phyloP scores from a whole-genome alignment of 2,888 invertebrate genomes.

The Epinotia bilunana region DNA sequence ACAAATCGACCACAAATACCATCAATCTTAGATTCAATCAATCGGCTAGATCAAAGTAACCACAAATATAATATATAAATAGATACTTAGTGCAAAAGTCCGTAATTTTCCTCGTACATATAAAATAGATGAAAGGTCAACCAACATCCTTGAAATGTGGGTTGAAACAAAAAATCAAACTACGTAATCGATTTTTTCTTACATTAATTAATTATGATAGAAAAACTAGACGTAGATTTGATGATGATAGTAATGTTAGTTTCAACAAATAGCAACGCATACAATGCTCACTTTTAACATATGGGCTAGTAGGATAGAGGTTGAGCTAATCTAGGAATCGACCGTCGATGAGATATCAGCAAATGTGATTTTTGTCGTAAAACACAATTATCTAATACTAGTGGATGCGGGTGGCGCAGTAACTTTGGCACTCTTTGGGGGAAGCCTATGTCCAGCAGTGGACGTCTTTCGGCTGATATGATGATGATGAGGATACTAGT shows the following conservation, averaged over 20 bases:
- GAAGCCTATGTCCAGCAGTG: no score
- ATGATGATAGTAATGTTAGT: neutral
- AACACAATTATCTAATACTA: no score
- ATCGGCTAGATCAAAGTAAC: slow-evolving; percentile 15
- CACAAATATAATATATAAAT: neutral
- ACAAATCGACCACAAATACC: slow-evolving; percentile 12
- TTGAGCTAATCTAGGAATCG: no score
- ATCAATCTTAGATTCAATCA: slow-evolving; percentile 23
- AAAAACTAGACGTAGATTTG: slow-evolving; percentile 13
- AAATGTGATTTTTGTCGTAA: no score
- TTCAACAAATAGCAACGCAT: no score
- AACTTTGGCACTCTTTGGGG: no score
- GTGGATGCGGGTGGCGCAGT: no score
- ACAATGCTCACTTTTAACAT: neutral
- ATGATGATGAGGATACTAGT: no score
- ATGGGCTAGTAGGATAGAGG: no score
- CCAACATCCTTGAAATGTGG: slow-evolving; percentile 8
- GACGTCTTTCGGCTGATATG: no score
- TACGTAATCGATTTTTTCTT: neutral
- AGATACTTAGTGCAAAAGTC: neutral
- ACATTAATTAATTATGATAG: neutral
- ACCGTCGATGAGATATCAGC: no score
- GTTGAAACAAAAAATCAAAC: slow-evolving; percentile 15
- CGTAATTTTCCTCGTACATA: neutral
- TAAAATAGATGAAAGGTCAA: neutral